Percentiles rank a stretch among this genome's conserved stretches.
Conservation (phyloP, 2,888 invertebrate genomes). For the Chymomyza procnemis region DNA sequence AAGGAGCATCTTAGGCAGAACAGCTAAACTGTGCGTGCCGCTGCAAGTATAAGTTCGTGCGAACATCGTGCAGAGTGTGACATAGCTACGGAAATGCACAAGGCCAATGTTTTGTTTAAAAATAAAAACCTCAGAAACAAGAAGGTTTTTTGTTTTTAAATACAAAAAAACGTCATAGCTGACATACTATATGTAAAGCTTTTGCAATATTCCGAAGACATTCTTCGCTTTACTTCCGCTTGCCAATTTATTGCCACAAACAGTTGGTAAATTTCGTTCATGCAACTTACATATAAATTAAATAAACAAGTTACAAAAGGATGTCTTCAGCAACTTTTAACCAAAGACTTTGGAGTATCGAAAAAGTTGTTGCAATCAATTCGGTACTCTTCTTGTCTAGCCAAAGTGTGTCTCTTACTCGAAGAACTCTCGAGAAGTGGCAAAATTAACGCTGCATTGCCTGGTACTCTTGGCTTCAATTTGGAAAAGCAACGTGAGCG, state of each 20-base stretch:
- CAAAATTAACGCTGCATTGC: conserved; percentile 50
- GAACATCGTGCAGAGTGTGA: conserved; percentile 53
- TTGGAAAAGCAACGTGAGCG: conserved; percentile 55
- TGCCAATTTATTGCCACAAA: neutral
- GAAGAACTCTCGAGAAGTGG: conserved; percentile 25
- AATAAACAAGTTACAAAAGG: conserved; percentile 9
- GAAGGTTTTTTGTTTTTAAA: conserved; percentile 45
- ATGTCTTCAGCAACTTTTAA: neutral
- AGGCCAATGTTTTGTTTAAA: conserved; percentile 49
- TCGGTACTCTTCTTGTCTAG: neutral
- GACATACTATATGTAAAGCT: no score
- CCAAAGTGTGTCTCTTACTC: neutral
- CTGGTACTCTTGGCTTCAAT: neutral
- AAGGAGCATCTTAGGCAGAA: conserved; percentile 95
- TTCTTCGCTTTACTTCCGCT: no score
- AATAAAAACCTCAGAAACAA: conserved; percentile 46
- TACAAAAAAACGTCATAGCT: neutral
- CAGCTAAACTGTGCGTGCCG: conserved; percentile 79
- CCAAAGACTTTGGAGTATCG: conserved; percentile 19
- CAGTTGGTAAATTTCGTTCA: conserved; percentile 30
- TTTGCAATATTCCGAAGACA: no score
- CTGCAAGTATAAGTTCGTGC: conserved; percentile 12
- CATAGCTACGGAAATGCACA: conserved; percentile 44
- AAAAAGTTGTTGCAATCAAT: conserved; percentile 66
- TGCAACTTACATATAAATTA: conserved; percentile 49